Base-by-base conservation (phyloP, 35 echinoderm and acorn worm species). In the Lytechinus pictus region DNA sequence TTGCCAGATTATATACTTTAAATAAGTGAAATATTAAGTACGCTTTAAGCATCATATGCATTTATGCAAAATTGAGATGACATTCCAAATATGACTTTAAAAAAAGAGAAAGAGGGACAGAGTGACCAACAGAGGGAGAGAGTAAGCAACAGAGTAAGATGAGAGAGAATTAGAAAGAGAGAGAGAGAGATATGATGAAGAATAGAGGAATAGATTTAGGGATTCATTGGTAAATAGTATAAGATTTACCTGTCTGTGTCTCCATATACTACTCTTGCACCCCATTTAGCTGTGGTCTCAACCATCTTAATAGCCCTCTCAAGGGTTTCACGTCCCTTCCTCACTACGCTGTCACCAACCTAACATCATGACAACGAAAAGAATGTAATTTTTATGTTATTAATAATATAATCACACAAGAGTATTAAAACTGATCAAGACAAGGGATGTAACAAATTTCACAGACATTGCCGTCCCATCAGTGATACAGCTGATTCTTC, bases 331-430 rank as follows among this genome's bases (percentile, higher is more conserved):
- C 98, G 96, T 24, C 96, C 97, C 95, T 99, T 99, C 57, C 97
- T 94, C 12, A 99, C 98, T 24, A 99, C 96, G 89, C 97, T 99
- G 92, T 99, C 98, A 61, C 95, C 98, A 97, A 99, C 96, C 98
- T 99, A 14, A 27, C 33, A 54, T 57, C 86, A 97, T 14, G 16
- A 95, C 8, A 10, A 24, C 2, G 1, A 71, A 24, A 21, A 89
- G 1, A 94, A 71, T 16, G 14, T 66, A 1, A 66, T 66, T 66
- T 4, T 4, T 6, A 66, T 66, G 19, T 66, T 66, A 16, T 14
- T 16, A 3, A 4, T 4, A 66, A 66, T 66, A 4, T 66, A 4
- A 14, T 13, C 60, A 66, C 56, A 6, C 60, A 66, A 16, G 12
- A 66, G 10, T 13, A 10, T 66, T 57, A 57, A 57, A 44, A 44